Conservation (phyloP, 2,797 vertebrate species). For the Sus cebifrons region DNA sequence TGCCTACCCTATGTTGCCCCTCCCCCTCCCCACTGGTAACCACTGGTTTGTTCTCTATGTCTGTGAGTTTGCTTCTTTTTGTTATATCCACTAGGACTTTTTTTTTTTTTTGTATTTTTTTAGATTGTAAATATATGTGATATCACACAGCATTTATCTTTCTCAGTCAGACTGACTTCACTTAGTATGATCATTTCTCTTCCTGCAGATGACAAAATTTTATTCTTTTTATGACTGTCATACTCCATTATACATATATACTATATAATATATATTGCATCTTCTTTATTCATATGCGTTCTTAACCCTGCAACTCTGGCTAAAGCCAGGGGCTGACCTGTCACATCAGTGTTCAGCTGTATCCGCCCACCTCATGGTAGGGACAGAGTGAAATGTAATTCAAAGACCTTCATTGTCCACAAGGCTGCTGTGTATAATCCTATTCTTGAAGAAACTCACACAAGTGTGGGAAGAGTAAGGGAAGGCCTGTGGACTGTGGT, state of each 20-base stretch:
- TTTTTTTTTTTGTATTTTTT: background rate
- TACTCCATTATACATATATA: background rate
- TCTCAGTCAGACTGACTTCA: background rate
- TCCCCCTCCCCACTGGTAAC: no score
- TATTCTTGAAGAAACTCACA: background rate
- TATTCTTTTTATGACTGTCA: background rate
- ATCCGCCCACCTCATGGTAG: background rate
- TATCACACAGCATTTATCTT: background rate
- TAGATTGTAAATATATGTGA: background rate
- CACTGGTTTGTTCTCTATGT: background rate
- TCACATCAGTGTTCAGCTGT: background rate
- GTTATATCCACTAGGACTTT: background rate
- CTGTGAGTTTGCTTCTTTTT: background rate
- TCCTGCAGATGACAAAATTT: background rate
- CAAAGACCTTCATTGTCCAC: background rate
- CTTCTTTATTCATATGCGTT: background rate
- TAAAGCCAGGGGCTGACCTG: background rate
- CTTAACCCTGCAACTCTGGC: background rate
- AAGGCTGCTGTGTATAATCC: background rate
- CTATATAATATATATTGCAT: background rate
- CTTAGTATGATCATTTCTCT: background rate
- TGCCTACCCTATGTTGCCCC: background rate
- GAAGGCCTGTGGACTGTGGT: background rate
- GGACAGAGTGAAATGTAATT: background rate
- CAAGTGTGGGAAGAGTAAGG: background rate